phyloP scores from a whole-genome alignment of 1,140 invertebrate species.

The Eciton burchellii region DNA sequence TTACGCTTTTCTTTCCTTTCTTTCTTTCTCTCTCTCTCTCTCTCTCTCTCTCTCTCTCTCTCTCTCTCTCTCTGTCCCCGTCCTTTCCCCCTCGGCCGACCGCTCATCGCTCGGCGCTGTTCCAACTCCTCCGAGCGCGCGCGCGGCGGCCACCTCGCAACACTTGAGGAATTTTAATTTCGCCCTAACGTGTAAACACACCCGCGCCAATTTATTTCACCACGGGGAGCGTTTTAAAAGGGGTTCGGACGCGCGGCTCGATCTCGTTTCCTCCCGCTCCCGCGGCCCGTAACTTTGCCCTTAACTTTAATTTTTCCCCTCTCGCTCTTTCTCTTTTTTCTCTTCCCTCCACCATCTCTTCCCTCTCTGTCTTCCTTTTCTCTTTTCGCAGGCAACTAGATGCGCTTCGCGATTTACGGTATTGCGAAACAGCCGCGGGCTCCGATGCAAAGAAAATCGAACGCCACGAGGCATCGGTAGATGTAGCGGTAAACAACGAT shows the following conservation, averaged over 20 bases:
- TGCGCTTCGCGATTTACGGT: constrained; percentile 66
- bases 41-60: not conserved
- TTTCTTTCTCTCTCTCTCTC: not conserved
- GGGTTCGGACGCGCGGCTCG: constrained; percentile 1
- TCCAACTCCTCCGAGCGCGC: constrained; percentile 26
- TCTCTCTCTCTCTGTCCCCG: not conserved
- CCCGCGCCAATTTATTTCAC: constrained; percentile 75
- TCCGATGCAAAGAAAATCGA: constrained; percentile 56
- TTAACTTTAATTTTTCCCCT: constrained; percentile 56
- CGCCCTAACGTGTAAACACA: constrained; percentile 75
- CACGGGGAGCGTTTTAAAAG: constrained; percentile 72
- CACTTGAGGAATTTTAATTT: constrained; percentile 77
- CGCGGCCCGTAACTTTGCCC: constrained; percentile 10
- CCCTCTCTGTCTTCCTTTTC: not conserved
- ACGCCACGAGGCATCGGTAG: not conserved
- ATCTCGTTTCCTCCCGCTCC: constrained; percentile 6
- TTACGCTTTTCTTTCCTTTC: not conserved
- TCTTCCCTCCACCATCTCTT: constrained; percentile 17
- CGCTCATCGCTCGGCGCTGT: constrained; percentile 39
- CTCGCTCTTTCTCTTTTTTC: constrained; percentile 16
- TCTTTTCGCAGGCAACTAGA: constrained; percentile 36
- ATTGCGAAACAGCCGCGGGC: constrained; percentile 66
- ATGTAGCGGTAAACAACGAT: not conserved
- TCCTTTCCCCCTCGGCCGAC: constrained; percentile 10
- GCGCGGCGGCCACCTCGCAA: constrained; percentile 52